Conservation (phyloP, 2,888 invertebrate species). For the Agrochola lychnidis region DNA sequence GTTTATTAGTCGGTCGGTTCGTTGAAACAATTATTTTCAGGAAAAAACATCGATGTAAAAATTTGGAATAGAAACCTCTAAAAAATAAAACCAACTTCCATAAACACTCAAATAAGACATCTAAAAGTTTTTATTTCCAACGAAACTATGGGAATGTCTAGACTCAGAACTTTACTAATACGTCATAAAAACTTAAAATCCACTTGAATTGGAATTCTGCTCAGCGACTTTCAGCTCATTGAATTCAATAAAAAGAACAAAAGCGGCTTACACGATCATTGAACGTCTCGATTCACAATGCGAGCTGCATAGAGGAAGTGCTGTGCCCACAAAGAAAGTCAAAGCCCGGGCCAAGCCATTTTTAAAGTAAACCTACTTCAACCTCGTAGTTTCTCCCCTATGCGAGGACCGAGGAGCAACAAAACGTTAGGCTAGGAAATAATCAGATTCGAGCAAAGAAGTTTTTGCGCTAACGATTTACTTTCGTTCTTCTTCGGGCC, state of each 20-base stretch:
- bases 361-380: conserved; percentile 27
- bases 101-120: conserved; percentile 19
- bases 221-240: conserved; percentile 45
- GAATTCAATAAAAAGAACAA: conserved; percentile 55
- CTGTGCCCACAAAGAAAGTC: conserved; percentile 43
- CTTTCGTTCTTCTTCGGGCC: conserved; percentile 17
- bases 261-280: conserved; percentile 50
- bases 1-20: conserved; percentile 21
- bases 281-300: conserved; percentile 46
- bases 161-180: conserved; percentile 50
- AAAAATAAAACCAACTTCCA: conserved; percentile 36
- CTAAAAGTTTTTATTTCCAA: conserved; percentile 39
- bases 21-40: conserved; percentile 1
- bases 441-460: conserved; percentile 33
- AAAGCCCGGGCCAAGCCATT: conserved; percentile 40
- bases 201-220: conserved; percentile 43
- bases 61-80: conserved; percentile 14
- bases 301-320: conserved; percentile 41
- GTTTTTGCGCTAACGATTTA: conserved; percentile 23
- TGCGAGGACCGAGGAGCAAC: conserved; percentile 10
- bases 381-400: conserved; percentile 17
- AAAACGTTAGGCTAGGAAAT: conserved; percentile 35
- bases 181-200: conserved; percentile 57
- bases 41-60: conserved; percentile 14
- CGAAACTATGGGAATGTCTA: conserved; percentile 42